Evolutionary conservation across 2,888 invertebrate genomes (phyloP).

Genomic region (Amphimallon solstitiale): DNA sequence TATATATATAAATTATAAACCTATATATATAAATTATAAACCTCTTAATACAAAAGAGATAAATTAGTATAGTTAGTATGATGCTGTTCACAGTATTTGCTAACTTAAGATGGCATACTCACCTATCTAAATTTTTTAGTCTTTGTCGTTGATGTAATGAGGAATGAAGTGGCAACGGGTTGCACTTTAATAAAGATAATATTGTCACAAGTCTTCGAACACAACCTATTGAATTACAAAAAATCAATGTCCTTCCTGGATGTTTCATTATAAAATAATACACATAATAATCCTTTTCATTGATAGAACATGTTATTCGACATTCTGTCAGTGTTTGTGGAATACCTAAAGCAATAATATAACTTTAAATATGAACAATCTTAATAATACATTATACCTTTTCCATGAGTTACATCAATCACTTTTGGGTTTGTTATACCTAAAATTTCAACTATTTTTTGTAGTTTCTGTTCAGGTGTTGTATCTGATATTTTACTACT

Average conservation of each 20-base stretch:
- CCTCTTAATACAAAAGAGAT: no score
- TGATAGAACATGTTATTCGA: conserved; percentile 78
- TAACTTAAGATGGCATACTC: no score
- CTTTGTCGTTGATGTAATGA: conserved; percentile 95
- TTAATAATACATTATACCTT: conserved; percentile 64
- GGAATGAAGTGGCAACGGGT: conserved; percentile 83
- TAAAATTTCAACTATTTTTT: conserved; percentile 79
- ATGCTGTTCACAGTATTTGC: no score
- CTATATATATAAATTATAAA: no score
- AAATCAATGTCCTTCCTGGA: conserved; percentile 91
- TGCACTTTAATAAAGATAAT: conserved; percentile 75
- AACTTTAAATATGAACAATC: not conserved
- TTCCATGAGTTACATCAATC: conserved; percentile 87
- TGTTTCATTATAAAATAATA: conserved; percentile 89
- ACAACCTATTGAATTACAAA: conserved; percentile 94
- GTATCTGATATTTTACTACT: conserved; percentile 70
- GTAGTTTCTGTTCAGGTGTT: conserved; percentile 80
- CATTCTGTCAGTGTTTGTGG: conserved; percentile 87
- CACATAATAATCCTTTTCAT: conserved; percentile 90
- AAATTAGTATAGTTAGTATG: no score
- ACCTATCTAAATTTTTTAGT: conserved; percentile 91
- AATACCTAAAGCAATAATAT: conserved; percentile 69
- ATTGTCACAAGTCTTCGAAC: conserved; percentile 81
- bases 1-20: no score
- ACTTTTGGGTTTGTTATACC: conserved; percentile 92